These are phyloP conservation scores for Apostichopus parvimensis DNA, from an alignment of 35 echinoderm and acorn worm genomes.

Conservation along the genomic window DNA sequence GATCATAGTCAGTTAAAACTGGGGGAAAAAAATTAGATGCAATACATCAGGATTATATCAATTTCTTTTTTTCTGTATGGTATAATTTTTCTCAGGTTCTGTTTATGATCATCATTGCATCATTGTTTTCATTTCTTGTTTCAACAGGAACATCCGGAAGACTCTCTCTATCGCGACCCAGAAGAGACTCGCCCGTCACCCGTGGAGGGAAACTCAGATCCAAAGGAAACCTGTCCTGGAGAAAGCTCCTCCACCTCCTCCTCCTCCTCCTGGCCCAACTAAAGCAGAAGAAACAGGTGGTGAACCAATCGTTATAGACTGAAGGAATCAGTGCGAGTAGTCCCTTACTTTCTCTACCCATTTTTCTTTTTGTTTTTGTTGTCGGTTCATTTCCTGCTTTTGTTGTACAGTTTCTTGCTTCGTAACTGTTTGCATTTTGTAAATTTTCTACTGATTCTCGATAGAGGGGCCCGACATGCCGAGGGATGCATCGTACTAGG, in stretches of 20 bases:
- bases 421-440: not conserved
- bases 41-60: too few species aligned
- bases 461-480: not conserved
- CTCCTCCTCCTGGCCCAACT: not conserved
- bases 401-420: not conserved
- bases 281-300: not conserved
- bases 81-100: too few species aligned
- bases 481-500: not conserved
- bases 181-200: constrained; percentile 83
- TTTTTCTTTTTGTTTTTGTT: not conserved
- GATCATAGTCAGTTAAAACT: too few species aligned
- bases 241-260: not conserved
- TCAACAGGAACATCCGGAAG: constrained; percentile 77
- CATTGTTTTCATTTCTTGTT: not conserved
- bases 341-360: not conserved
- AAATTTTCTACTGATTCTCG: not conserved
- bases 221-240: constrained; percentile 33
- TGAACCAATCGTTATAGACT: constrained; percentile 78
- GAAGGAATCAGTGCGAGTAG: not conserved
- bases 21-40: too few species aligned
- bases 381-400: not conserved
- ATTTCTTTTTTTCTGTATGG: too few species aligned
- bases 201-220: constrained; percentile 68
- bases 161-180: constrained; percentile 70
- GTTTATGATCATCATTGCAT: too few species aligned